Evolutionary conservation across 2,113 vertebrate genomes (phyloP).

Genomic region (Microcebus tavaratra): DNA sequence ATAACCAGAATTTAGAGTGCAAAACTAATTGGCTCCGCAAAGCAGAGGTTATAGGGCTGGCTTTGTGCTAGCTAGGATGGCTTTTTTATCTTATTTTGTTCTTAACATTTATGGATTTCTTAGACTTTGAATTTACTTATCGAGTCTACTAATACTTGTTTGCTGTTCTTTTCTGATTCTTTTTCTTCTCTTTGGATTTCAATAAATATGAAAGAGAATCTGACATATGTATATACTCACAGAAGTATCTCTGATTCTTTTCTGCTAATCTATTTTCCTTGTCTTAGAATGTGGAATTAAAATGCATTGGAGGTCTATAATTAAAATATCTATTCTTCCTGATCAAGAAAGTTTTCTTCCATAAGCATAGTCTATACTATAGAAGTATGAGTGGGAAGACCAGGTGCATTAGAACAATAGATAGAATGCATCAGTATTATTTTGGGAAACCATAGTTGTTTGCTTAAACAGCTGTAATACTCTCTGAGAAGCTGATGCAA

Average conservation of each 20-base stretch:
- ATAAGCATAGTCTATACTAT: background rate
- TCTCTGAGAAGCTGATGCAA: background rate
- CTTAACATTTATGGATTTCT: background rate
- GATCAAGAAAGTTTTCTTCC: background rate
- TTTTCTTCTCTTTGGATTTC: background rate
- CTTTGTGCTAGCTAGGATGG: background rate
- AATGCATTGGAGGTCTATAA: background rate
- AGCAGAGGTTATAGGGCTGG: background rate
- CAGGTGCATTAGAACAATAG: background rate
- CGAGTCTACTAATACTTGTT: background rate
- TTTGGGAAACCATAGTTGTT: background rate
- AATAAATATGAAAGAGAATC: background rate
- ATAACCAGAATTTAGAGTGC: background rate
- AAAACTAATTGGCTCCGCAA: background rate
- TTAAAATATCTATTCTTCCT: background rate
- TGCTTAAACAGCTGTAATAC: background rate
- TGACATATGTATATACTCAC: background rate
- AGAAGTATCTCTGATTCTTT: background rate
- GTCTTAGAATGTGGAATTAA: background rate
- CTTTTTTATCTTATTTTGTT: background rate
- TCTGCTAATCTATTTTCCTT: background rate
- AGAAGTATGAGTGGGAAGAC: background rate
- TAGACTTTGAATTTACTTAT: background rate
- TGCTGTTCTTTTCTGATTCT: background rate
- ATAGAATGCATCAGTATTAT: background rate